Evolutionary conservation across 2,797 vertebrate species (phyloP), one percentile per base, ranked within the genome.

Genomic region (Cercopithecus diana): DNA sequence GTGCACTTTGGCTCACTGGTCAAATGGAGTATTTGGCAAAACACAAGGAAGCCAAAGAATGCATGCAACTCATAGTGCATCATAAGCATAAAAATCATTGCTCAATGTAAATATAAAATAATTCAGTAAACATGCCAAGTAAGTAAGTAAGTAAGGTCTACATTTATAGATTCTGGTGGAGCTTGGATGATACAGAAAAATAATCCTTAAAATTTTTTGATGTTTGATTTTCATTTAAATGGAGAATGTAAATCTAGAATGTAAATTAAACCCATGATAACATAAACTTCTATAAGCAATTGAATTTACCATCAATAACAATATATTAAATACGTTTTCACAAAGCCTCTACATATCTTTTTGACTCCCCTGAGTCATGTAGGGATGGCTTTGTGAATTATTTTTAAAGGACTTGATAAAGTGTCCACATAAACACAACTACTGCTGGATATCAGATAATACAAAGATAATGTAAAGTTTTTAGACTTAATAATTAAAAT

Each of bases 21-120:
- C 55, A 97, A 93, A 95, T 8, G 45, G 77, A 96, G 20, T 24
- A 3, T 95, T 97, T 97, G 15, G 45, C 72, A 98, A 97, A 97
- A 95, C 8, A 90, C 7, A 89, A 48, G 39, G 17, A 75, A 97
- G 88, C 6, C 33, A 17, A 96, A 95, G 81, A 97, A 93, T 92
- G 9, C 1, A 52, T 55, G 41, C 26, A 13, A 82, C 36, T 61
- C 48, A 1, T 50, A n/a, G 6, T 58, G 14, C 26, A 77, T 58
- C 22, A 55, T 93, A 76, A 86, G 64, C 55, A 94, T 87, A 96
- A 95, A 96, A 96, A 64, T 1, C 10, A 85, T 45, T 85, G 2
- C 6, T 90, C 0, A 3, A 80, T 93, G 77, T 87, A 61, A 86
- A 94, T 39, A n/a, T 39, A 58, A 92, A 96, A 95, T 45, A 17